Percentiles rank a stretch among this genome's conserved stretches.
Evolutionary conservation across 1,140 invertebrate genomes (phyloP).

Genomic region (Drosophila elegans): DNA sequence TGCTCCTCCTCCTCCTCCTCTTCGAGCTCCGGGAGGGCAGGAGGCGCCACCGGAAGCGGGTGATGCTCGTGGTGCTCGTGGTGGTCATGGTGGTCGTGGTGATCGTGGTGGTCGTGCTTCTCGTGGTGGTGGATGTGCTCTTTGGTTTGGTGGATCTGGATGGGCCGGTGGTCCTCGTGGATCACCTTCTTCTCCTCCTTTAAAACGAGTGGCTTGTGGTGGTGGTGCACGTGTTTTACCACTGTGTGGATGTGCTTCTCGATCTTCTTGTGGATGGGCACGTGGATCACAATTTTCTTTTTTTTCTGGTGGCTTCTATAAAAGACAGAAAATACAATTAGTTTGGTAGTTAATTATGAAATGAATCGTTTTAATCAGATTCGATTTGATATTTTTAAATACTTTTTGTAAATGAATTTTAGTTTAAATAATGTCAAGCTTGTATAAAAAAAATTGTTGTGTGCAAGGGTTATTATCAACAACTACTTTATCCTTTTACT

Average conservation of each 20-base stretch:
- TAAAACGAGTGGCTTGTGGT: slow-evolving; percentile 82
- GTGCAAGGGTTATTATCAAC: no score
- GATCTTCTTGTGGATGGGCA: slow-evolving; percentile 81
- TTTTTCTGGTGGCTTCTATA: slow-evolving; percentile 73
- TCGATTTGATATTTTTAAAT: no score
- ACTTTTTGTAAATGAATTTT: no score
- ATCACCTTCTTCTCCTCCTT: slow-evolving; percentile 84
- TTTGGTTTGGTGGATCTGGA: slow-evolving; percentile 76
- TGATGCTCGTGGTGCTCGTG: slow-evolving; percentile 59
- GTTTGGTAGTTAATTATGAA: no score
- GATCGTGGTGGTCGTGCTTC: slow-evolving; percentile 67
- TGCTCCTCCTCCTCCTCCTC: slow-evolving; percentile 78
- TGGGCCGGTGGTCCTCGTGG: slow-evolving; percentile 76
- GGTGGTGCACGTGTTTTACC: slow-evolving; percentile 81
- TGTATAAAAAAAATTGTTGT: no score
- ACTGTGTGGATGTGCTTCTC: slow-evolving; percentile 83
- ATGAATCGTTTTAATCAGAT: no score
- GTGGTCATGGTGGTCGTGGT: slow-evolving; percentile 59
- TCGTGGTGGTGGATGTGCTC: slow-evolving; percentile 82
- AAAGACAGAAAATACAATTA: neutral
- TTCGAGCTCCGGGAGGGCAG: slow-evolving; percentile 27
- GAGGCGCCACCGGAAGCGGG: slow-evolving; percentile 33
- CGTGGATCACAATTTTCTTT: slow-evolving; percentile 83
- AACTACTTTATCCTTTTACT: no score
- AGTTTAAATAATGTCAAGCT: no score